Evolutionary conservation across 2,797 vertebrate species (phyloP).

Genomic region (Falco naumanni): DNA sequence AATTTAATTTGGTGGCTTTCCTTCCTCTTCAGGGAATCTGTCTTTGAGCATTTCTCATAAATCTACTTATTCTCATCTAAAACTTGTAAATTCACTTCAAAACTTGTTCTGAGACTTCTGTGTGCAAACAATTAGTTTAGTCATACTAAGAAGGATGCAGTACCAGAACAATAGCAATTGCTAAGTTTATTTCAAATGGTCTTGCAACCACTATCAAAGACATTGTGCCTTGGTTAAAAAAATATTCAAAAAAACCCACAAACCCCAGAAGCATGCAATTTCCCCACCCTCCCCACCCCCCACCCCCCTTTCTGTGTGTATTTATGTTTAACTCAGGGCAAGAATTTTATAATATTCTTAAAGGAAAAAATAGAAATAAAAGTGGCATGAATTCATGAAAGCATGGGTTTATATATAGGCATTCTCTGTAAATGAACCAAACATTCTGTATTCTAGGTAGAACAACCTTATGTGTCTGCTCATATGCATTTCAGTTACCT

Average conservation of each 20-base stretch:
- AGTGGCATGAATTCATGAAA: constrained; percentile 54
- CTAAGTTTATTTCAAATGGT: constrained; percentile 56
- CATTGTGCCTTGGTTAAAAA: constrained; percentile 66
- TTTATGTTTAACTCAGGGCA: constrained; percentile 71
- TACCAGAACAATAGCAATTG: constrained; percentile 56
- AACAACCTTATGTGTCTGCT: constrained; percentile 19
- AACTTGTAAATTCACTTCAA: constrained; percentile 63
- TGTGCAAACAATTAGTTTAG: constrained; percentile 67
- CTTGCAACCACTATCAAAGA: constrained; percentile 54
- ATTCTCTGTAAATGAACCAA: constrained; percentile 45
- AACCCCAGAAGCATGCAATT: constrained; percentile 38
- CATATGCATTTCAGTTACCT: background rate
- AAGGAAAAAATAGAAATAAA: constrained; percentile 52
- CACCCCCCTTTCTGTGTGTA: background rate
- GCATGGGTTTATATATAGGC: constrained; percentile 46
- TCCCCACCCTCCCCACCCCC: background rate
- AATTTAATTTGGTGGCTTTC: constrained; percentile 52
- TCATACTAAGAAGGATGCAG: constrained; percentile 41
- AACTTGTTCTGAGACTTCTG: constrained; percentile 61
- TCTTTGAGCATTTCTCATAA: constrained; percentile 46
- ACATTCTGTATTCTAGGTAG: constrained; percentile 27
- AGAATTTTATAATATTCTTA: constrained; percentile 67
- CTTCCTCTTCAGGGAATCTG: constrained; percentile 47
- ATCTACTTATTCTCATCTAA: constrained; percentile 55
- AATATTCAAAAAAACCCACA: background rate